phyloP scores from a whole-genome alignment of 2,113 vertebrate genomes.

The Gopherus flavomarginatus region DNA sequence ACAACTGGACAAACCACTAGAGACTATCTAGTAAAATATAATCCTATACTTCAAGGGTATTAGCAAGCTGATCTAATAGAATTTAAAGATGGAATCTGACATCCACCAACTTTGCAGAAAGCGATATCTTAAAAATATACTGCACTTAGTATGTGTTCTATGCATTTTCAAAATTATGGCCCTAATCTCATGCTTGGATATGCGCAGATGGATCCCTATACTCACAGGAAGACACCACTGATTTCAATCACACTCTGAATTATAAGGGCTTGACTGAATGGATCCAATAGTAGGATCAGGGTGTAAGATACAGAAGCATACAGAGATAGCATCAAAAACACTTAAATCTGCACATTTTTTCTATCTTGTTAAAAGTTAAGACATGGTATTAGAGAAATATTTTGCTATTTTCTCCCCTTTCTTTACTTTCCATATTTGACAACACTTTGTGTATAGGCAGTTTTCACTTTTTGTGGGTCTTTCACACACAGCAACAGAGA shows the following conservation, averaged over 20 bases:
- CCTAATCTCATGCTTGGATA: background rate
- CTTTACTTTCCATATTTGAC: background rate
- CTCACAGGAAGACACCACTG: background rate
- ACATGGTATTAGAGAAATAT: background rate
- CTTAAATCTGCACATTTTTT: background rate
- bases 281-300: background rate
- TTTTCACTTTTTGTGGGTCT: slow-evolving; percentile 6
- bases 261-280: background rate
- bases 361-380: background rate
- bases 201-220: background rate
- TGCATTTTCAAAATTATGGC: background rate
- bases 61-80: background rate
- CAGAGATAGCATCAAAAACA: background rate
- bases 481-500: background rate
- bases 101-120: background rate
- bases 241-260: background rate
- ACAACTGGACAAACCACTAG: background rate
- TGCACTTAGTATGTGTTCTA: background rate
- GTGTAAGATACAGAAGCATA: background rate
- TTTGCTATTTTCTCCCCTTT: background rate
- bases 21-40: background rate
- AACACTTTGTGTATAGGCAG: background rate
- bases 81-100: background rate
- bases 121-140: background rate
- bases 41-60: background rate